Evolutionary conservation across 2,113 vertebrate species (phyloP).

Genomic region (Merops nubicus): DNA sequence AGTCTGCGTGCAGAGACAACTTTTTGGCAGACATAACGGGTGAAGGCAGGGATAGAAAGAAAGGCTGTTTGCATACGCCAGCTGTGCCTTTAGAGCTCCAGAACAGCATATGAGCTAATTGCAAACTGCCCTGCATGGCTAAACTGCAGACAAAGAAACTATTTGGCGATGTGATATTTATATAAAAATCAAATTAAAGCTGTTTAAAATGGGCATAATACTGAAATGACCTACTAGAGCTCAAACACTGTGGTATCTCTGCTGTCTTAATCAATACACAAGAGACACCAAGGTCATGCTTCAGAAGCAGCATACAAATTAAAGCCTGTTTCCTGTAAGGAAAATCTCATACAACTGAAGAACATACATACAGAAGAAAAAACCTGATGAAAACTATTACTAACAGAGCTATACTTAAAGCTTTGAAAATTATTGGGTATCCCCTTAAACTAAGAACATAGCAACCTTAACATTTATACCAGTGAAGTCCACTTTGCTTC

Average conservation of each 20-base stretch:
- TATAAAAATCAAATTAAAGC: conserved; percentile 33
- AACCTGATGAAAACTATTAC: neutral
- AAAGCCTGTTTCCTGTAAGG: neutral
- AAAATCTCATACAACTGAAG: neutral
- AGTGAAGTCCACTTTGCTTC: neutral
- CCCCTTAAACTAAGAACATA: neutral
- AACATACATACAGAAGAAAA: neutral
- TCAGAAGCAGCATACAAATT: conserved; percentile 46
- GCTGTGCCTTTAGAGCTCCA: neutral
- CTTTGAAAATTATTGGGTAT: neutral
- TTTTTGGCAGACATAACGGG: neutral
- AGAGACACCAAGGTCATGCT: conserved; percentile 40
- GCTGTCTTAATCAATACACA: conserved; percentile 49
- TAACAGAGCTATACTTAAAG: neutral
- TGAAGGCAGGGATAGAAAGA: neutral
- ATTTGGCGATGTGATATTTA: neutral
- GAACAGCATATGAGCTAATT: conserved; percentile 20
- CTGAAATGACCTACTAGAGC: neutral
- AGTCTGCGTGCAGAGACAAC: neutral
- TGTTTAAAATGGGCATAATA: conserved; percentile 16
- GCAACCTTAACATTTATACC: neutral
- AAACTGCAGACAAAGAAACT: neutral
- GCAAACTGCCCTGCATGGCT: neutral
- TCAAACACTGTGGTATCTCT: conserved; percentile 15
- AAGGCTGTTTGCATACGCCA: neutral